Conservation (phyloP, 1,140 invertebrate genomes). For the Dinothrombium tinctorium region DNA sequence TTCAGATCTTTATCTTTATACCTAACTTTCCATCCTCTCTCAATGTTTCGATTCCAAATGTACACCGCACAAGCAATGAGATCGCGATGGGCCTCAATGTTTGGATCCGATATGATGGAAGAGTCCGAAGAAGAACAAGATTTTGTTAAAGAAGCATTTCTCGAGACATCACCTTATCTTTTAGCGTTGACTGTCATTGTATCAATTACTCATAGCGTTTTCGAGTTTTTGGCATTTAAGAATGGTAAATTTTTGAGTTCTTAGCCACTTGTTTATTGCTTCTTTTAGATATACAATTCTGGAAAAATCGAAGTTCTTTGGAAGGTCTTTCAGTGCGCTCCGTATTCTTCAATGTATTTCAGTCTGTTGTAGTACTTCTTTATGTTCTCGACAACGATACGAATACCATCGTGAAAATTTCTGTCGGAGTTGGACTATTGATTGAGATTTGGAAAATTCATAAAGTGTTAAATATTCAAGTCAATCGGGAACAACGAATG, state of each 20-base stretch:
- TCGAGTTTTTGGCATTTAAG: conserved; percentile 97
- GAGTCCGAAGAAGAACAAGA: conserved; percentile 76
- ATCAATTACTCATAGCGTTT: conserved; percentile 85
- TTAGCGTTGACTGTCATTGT: conserved; percentile 72
- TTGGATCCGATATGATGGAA: conserved; percentile 32
- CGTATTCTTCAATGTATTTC: conserved; percentile 98
- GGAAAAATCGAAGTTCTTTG: conserved; percentile 87
- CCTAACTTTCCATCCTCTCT: conserved; percentile 77
- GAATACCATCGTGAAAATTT: conserved; percentile 78
- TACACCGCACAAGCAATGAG: conserved; percentile 77
- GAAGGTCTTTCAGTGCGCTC: conserved; percentile 92
- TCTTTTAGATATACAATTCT: conserved; percentile 85
- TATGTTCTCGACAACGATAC: conserved; percentile 98
- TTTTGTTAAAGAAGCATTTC: conserved; percentile 77
- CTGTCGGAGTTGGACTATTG: conserved; percentile 70
- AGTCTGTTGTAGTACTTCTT: conserved; percentile 74
- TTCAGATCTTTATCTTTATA: conserved; percentile 27
- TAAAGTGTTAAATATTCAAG: conserved; percentile 48
- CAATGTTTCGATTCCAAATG: conserved; percentile 90
- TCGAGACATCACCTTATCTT: conserved; percentile 91
- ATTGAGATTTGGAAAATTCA: conserved; percentile 99
- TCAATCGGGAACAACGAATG: conserved; percentile 45
- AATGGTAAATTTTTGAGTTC: conserved; percentile 39
- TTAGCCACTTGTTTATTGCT: conserved; percentile 11
- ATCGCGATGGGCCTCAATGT: conserved; percentile 27